Percentiles rank a stretch among this genome's conserved stretches.
These are phyloP conservation scores for Rhizoglyphus robini DNA, from an alignment of 1,140 invertebrate genomes.

Conservation along the genomic window DNA sequence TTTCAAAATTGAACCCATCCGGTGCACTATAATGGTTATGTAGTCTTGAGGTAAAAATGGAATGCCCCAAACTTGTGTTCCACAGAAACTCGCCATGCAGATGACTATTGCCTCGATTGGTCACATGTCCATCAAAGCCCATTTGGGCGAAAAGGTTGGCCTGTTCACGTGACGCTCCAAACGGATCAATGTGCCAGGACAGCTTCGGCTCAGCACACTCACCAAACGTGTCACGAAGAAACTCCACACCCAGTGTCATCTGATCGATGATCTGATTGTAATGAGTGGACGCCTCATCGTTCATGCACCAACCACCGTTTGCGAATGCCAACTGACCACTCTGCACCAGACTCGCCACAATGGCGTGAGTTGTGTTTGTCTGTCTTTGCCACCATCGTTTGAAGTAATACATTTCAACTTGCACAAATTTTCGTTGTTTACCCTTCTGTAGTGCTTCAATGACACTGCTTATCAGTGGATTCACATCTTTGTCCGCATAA, in stretches of 20 bases:
- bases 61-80: not conserved
- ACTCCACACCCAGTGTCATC: slow-evolving; percentile 48
- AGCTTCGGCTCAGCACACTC: slow-evolving; percentile 42
- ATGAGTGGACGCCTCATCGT: slow-evolving; percentile 80
- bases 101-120: not conserved
- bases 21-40: slow-evolving; percentile 16
- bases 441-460: slow-evolving; percentile 58
- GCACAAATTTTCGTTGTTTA: slow-evolving; percentile 46
- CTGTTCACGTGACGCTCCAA: slow-evolving; percentile 46
- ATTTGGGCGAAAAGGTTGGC: slow-evolving; percentile 43
- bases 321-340: slow-evolving; percentile 71
- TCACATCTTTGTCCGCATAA: slow-evolving; percentile 48
- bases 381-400: slow-evolving; percentile 80
- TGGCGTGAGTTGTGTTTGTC: slow-evolving; percentile 40
- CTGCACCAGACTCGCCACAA: slow-evolving; percentile 32
- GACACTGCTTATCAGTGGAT: slow-evolving; percentile 80
- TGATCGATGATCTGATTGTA: slow-evolving; percentile 90
- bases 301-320: slow-evolving; percentile 74
- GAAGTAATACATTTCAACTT: slow-evolving; percentile 69
- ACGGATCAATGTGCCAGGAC: slow-evolving; percentile 52
- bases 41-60: slow-evolving; percentile 14
- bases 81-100: slow-evolving; percentile 12
- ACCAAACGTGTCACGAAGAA: slow-evolving; percentile 44
- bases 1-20: slow-evolving; percentile 18
- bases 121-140: slow-evolving; percentile 20